Evolutionary conservation across 2,113 vertebrate species (phyloP).

Genomic region (Theristicus caerulescens): DNA sequence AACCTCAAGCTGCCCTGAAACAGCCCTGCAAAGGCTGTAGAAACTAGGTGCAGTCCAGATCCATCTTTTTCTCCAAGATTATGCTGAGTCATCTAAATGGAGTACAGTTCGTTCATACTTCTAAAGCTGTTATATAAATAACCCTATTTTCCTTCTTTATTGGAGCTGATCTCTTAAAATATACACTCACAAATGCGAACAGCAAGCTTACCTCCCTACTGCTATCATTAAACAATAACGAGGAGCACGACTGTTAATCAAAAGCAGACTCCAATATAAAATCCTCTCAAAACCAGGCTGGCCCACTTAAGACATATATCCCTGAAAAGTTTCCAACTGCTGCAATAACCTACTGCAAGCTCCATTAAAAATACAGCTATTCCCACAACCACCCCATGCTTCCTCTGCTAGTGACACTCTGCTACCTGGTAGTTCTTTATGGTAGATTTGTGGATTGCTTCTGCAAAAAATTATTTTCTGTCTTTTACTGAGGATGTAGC

Average conservation of each 20-base stretch:
- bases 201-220: constrained; percentile 42
- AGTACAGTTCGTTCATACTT: constrained; percentile 45
- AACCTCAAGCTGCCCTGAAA: constrained; percentile 48
- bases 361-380: constrained; percentile 50
- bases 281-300: constrained; percentile 46
- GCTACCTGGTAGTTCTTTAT: background rate
- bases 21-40: background rate
- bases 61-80: constrained; percentile 15
- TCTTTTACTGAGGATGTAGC: background rate
- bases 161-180: constrained; percentile 61
- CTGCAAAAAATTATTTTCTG: background rate
- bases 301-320: constrained; percentile 42
- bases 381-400: background rate
- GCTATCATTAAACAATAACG: constrained; percentile 58
- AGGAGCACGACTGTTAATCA: constrained; percentile 46
- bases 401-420: background rate
- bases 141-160: constrained; percentile 41
- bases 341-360: background rate
- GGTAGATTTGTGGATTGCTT: background rate
- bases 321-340: constrained; percentile 43
- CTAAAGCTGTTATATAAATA: constrained; percentile 63
- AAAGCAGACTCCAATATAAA: constrained; percentile 48
- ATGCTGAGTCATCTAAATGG: constrained; percentile 51
- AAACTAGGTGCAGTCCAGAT: constrained; percentile 30
- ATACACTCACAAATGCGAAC: constrained; percentile 28